phyloP scores from a whole-genome alignment of 2,797 vertebrate species.

The Smutsia gigantea region DNA sequence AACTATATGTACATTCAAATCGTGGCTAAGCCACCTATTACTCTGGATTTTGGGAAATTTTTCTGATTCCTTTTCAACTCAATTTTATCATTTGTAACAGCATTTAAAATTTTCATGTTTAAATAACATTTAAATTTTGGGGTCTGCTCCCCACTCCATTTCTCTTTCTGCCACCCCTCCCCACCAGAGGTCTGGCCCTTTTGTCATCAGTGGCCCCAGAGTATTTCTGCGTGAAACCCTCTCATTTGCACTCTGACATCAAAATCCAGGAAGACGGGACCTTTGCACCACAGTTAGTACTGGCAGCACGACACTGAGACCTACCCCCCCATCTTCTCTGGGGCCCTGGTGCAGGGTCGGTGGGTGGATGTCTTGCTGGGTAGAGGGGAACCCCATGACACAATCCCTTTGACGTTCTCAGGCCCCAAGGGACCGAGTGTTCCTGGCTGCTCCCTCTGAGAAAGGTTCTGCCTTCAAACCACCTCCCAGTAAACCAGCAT shows the following conservation, averaged over 20 bases:
- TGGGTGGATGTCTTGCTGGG: not conserved
- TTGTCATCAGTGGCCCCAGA: not conserved
- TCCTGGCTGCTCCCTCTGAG: not conserved
- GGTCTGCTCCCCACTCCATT: not conserved
- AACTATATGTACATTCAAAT: not conserved
- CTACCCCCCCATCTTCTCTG: slow-evolving; percentile 21
- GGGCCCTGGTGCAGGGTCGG: not conserved
- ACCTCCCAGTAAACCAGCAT: not conserved
- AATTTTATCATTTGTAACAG: not conserved
- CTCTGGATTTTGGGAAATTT: not conserved
- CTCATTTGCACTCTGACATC: slow-evolving; percentile 46
- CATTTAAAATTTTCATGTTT: not conserved
- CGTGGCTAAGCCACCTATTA: not conserved
- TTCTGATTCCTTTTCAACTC: slow-evolving; percentile 1
- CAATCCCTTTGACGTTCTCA: not conserved
- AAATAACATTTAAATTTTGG: not conserved
- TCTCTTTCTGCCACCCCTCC: not conserved
- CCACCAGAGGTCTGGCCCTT: not conserved
- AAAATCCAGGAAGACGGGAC: not conserved
- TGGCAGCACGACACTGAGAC: slow-evolving; percentile 71
- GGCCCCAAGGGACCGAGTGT: not conserved
- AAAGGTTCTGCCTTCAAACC: not conserved
- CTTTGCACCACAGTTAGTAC: slow-evolving; percentile 52
- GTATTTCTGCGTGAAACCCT: not conserved
- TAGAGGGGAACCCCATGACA: not conserved